Evolutionary conservation across 2,113 vertebrate species (phyloP).

Genomic region (Sula dactylatra): DNA sequence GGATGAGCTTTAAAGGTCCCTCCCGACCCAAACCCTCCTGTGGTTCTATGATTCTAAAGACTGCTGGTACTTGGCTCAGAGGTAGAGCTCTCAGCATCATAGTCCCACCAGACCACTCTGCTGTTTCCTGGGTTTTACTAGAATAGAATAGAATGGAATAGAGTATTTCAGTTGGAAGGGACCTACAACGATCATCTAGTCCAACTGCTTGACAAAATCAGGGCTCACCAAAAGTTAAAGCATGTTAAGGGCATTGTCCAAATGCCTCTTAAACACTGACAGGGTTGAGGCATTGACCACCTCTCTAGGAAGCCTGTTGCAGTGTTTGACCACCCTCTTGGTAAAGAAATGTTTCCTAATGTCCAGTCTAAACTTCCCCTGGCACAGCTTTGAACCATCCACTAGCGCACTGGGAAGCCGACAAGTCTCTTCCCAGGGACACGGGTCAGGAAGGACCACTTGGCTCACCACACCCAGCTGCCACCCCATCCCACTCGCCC

Average conservation of each 20-base stretch:
- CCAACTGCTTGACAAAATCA: background rate
- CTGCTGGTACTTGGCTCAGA: background rate
- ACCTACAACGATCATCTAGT: background rate
- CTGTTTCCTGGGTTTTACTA: background rate
- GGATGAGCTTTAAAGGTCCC: background rate
- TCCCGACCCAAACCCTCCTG: background rate
- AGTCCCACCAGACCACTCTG: background rate
- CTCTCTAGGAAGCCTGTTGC: background rate
- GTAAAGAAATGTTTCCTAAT: background rate
- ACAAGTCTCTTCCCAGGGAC: background rate
- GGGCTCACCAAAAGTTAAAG: background rate
- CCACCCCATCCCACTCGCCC: background rate
- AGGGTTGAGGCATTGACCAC: background rate
- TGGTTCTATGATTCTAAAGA: background rate
- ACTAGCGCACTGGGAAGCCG: background rate
- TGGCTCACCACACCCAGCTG: background rate
- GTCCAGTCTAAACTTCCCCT: background rate
- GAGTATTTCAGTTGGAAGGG: background rate
- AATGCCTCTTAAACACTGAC: background rate
- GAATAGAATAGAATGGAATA: background rate
- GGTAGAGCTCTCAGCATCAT: background rate
- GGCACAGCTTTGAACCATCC: background rate
- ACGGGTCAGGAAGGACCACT: background rate
- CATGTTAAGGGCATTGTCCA: background rate
- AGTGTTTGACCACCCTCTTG: background rate